Evolutionary conservation across 2,113 vertebrate genomes (phyloP).

Genomic region (Gnathonemus longibarbis): DNA sequence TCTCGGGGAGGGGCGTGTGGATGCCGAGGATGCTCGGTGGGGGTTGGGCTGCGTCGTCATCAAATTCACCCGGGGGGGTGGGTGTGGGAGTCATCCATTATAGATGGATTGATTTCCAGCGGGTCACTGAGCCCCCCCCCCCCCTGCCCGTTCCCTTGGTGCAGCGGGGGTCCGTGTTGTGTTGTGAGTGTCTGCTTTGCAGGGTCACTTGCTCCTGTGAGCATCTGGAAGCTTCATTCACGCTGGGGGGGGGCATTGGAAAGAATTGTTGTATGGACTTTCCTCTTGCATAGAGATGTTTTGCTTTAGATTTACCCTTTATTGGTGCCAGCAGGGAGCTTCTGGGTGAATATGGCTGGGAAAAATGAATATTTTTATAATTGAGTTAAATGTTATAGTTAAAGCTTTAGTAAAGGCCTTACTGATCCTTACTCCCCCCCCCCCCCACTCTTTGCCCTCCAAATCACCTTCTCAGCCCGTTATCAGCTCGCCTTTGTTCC

Average conservation of each 20-base stretch:
- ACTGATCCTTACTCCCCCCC: neutral
- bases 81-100: no score
- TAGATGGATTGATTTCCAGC: no score
- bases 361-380: neutral
- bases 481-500: neutral
- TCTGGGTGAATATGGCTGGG: neutral
- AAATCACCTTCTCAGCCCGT: neutral
- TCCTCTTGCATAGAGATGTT: neutral
- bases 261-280: neutral
- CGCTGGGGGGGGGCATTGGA: neutral
- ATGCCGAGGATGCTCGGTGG: no score
- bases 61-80: no score
- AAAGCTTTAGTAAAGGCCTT: neutral
- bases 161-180: constrained; percentile 42
- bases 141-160: constrained; percentile 45
- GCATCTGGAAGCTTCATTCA: neutral
- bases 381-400: neutral
- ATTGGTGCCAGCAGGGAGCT: neutral
- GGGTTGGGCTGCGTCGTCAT: no score
- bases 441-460: neutral
- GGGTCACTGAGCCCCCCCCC: no score
- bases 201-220: neutral
- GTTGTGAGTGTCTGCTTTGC: neutral
- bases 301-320: neutral
- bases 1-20: no score